Evolutionary conservation across 2,888 invertebrate genomes (phyloP).

Genomic region (Conops quadrifasciatus): DNA sequence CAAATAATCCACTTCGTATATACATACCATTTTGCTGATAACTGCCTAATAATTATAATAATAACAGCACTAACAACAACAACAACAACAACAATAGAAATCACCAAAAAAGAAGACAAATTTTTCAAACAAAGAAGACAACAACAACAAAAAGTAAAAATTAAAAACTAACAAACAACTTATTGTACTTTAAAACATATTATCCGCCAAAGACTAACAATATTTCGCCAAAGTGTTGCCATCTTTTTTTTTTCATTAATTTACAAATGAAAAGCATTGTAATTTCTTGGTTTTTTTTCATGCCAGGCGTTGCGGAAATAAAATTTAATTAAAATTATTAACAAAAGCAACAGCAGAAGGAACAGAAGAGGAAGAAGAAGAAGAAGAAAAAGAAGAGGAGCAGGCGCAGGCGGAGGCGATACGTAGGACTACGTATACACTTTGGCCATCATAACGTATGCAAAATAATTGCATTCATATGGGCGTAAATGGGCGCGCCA

Average conservation of each 20-base stretch:
- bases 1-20: no score
- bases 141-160: background rate
- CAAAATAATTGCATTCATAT: slow-evolving; percentile 11
- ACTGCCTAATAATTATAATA: no score
- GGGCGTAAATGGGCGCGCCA: background rate
- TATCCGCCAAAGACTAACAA: no score
- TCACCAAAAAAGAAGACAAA: no score
- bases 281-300: background rate
- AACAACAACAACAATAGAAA: background rate
- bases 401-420: no score
- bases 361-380: background rate
- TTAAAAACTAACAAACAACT: no score
- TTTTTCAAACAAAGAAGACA: no score
- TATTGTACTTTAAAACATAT: no score
- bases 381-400: no score
- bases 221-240: background rate
- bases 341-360: background rate
- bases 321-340: slow-evolving; percentile 18
- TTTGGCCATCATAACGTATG: slow-evolving; percentile 5
- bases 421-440: no score
- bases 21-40: no score
- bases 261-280: background rate
- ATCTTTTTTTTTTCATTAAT: background rate
- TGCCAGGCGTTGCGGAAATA: background rate
- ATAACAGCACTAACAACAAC: no score